These are phyloP conservation scores for Perognathus longimembris DNA, from an alignment of 2,113 vertebrate genomes.

Conservation along the genomic window DNA sequence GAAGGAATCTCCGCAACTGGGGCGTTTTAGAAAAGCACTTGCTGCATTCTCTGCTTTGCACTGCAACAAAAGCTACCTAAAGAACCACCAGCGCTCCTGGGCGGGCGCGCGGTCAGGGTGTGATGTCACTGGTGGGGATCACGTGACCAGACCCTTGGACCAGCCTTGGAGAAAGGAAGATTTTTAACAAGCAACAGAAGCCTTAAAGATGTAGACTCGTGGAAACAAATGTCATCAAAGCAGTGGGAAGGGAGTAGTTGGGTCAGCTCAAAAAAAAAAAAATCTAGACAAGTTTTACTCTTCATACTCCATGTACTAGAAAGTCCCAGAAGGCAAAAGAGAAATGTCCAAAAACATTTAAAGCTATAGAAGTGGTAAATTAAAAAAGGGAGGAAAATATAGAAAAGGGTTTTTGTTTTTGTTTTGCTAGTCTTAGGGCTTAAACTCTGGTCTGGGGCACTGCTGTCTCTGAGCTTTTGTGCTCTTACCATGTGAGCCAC, in stretches of 20 bases:
- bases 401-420: neutral
- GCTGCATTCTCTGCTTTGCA: slow-evolving; percentile 68
- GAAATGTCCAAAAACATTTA: slow-evolving; percentile 50
- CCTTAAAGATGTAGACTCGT: slow-evolving; percentile 77
- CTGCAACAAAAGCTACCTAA: slow-evolving; percentile 74
- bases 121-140: slow-evolving; percentile 83
- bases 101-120: slow-evolving; percentile 29
- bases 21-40: slow-evolving; percentile 45
- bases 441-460: too few species aligned
- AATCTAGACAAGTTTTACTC: slow-evolving; percentile 42
- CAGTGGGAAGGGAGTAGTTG: too few species aligned
- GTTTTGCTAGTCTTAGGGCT: too few species aligned
- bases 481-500: too few species aligned
- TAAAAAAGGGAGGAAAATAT: slow-evolving; percentile 24
- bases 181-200: slow-evolving; percentile 61
- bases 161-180: slow-evolving; percentile 76
- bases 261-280: neutral
- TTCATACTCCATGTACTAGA: slow-evolving; percentile 59
- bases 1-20: neutral
- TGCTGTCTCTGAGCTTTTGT: too few species aligned
- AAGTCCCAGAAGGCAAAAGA: slow-evolving; percentile 53
- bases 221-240: slow-evolving; percentile 49
- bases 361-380: slow-evolving; percentile 23
- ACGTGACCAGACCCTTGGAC: slow-evolving; percentile 80
- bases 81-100: slow-evolving; percentile 60